Base-by-base conservation (phyloP, 1,140 invertebrate species). In the Atta colombica region DNA sequence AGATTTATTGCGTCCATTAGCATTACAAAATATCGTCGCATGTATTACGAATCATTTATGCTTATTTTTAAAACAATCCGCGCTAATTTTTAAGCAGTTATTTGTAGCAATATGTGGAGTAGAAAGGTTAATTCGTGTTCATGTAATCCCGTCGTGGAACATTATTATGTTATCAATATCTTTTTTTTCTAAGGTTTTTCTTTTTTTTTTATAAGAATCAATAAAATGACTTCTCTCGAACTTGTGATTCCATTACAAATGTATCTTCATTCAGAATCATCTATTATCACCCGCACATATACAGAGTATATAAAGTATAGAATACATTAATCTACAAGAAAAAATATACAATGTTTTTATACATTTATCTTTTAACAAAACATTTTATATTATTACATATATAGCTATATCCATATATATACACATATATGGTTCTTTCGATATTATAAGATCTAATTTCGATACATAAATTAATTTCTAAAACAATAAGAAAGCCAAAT, bases 401-500 rank as follows among this genome's bases (percentile, higher is more conserved):
- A 51, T 8, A 39, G 25, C 8, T 39, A 39, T 39, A 39, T 39
- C 39, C 39, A 25, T 49, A 49, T 71, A 14, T 69, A 69, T 69
- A 49, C 21, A 12, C 21, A 68, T 66, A n/a, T 66, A 21, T 21
- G 4, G 7, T 18, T 16, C 14, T 14, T 60, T 60, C 2, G 7
- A 53, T 65, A 16, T 66, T 65, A 77, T 35, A 45, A 68, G 10
- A 87, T 53, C 31, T 66, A 88, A 88, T 87, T 90, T 89, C 69
- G 25, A 84, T 78, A 66, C 18, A 49, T 4, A 66, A 66, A 87
- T 55, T 75, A 81, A 88, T 39, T 81, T 74, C 31, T 72, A 85
- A 89, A 90, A 74, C 72, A 89, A 89, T 77, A 88, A 91, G 55
- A 93, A 89, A 63, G 61, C 87, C 86, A 89, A 88, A 92, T 94